These are phyloP conservation scores for Rhopilema esculentum DNA, from an alignment of 30 jellyfish, hydroid and myxozoan genomes.

Conservation along the genomic window DNA sequence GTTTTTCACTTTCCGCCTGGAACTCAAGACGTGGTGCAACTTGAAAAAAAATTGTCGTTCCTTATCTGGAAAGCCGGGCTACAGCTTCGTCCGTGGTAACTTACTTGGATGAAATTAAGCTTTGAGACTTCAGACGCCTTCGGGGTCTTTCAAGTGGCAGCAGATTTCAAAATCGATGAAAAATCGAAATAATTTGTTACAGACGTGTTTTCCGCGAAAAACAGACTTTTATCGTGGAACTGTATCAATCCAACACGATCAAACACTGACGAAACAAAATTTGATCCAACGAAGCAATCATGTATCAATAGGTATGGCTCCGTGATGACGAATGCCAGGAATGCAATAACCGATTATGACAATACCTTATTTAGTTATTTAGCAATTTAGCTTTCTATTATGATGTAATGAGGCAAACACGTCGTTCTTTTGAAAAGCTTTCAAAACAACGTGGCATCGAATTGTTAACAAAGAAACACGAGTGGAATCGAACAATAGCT, in stretches of 20 bases:
- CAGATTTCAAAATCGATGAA: background rate
- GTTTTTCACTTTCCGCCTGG: background rate
- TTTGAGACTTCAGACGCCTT: too few species aligned
- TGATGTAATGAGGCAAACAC: background rate
- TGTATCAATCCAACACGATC: too few species aligned
- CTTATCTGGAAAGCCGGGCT: too few species aligned
- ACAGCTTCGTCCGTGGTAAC: background rate
- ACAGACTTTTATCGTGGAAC: too few species aligned
- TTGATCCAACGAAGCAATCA: background rate
- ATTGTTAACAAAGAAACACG: background rate
- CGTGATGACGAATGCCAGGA: background rate
- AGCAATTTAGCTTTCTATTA: background rate
- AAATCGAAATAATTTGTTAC: background rate
- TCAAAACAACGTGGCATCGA: background rate
- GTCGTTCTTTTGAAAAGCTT: background rate
- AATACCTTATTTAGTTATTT: background rate
- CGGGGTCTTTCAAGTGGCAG: background rate
- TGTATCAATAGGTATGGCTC: background rate
- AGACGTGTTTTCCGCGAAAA: background rate
- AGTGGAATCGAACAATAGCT: background rate
- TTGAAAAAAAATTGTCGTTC: too few species aligned
- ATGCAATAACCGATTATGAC: background rate
- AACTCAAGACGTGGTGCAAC: background rate
- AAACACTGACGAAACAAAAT: too few species aligned
- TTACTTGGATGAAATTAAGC: background rate